phyloP scores from a whole-genome alignment of 2,888 invertebrate genomes.

The Acrobasis repandana region DNA sequence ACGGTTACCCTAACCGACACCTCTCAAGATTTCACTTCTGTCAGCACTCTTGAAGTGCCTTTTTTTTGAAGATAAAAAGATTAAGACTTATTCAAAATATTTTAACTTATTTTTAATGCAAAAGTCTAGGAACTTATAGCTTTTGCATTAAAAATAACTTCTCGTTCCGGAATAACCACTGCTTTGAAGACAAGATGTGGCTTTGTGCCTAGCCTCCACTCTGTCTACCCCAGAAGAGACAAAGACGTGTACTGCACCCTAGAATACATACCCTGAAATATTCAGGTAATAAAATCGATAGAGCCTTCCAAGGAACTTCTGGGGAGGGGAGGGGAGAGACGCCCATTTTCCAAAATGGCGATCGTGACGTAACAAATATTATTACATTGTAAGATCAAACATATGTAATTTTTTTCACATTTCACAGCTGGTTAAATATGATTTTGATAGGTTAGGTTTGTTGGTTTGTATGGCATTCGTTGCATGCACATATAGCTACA shows the following conservation, averaged over 20 bases:
- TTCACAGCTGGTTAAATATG: slow-evolving; percentile 7
- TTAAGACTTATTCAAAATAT: no score
- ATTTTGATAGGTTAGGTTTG: slow-evolving; percentile 1
- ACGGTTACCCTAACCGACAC: no score
- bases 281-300: slow-evolving; percentile 22
- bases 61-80: no score
- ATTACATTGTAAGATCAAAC: slow-evolving; percentile 21
- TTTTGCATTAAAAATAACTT: no score
- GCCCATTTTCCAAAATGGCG: slow-evolving; percentile 75
- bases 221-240: no score
- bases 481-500: background rate
- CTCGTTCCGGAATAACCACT: no score
- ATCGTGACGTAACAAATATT: slow-evolving; percentile 45
- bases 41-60: no score
- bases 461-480: background rate
- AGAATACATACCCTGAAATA: slow-evolving; percentile 8
- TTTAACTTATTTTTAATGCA: no score
- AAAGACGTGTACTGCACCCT: background rate
- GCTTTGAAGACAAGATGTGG: no score
- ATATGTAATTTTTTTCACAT: background rate
- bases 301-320: slow-evolving; percentile 19
- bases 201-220: no score
- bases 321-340: slow-evolving; percentile 43
- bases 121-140: no score
- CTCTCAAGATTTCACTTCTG: no score